A percentile compares a stretch with the other conserved stretches of the same genome.
Conservation (phyloP, 2,797 vertebrate species). For the Pantherophis vulpinus region DNA sequence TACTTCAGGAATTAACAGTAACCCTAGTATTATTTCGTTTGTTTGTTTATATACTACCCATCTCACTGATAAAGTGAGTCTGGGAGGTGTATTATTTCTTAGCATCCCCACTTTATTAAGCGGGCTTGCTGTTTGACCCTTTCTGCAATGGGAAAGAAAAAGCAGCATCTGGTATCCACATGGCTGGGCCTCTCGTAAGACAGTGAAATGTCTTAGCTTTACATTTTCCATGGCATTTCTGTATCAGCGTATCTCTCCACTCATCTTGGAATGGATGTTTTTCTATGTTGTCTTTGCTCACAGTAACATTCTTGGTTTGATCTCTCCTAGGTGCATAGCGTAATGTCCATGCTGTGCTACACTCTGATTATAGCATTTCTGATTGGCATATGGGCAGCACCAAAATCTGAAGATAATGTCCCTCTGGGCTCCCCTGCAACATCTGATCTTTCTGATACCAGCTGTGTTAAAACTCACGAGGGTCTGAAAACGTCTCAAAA, state of each 20-base stretch:
- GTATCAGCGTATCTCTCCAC: slow-evolving; percentile 19
- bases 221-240: background rate
- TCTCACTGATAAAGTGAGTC: background rate
- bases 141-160: slow-evolving; percentile 19
- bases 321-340: slow-evolving; percentile 70
- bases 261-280: slow-evolving; percentile 7
- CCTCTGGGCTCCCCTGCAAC: slow-evolving; percentile 63
- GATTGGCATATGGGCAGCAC: slow-evolving; percentile 87
- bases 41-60: background rate
- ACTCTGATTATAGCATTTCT: slow-evolving; percentile 90
- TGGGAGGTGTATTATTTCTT: slow-evolving; percentile 50
- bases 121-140: slow-evolving; percentile 43
- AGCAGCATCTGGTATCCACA: slow-evolving; percentile 53
- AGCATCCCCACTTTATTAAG: slow-evolving; percentile 57
- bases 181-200: slow-evolving; percentile 27
- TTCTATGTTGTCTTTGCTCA: background rate
- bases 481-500: slow-evolving; percentile 56
- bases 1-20: slow-evolving; percentile 65
- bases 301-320: slow-evolving; percentile 48
- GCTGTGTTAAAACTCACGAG: slow-evolving; percentile 53
- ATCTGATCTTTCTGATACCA: slow-evolving; percentile 53
- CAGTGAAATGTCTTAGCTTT: background rate
- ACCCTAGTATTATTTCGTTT: slow-evolving; percentile 39
- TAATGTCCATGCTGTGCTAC: slow-evolving; percentile 94
- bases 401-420: slow-evolving; percentile 81